Base-by-base conservation (phyloP, 2,888 invertebrate species). In the Zygogramma bicolorata region DNA sequence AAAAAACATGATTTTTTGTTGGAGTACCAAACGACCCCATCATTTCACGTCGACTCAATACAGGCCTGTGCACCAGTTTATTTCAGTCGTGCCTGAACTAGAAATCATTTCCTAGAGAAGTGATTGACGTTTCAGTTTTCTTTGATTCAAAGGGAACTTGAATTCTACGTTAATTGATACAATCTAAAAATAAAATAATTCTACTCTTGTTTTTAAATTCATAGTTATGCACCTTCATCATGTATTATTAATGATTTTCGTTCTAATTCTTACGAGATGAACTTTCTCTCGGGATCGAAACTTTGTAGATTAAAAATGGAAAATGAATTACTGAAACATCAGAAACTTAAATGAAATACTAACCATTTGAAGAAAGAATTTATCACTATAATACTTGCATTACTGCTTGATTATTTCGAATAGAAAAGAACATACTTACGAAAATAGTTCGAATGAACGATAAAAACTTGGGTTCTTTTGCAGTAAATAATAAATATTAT, bases 151-250 rank as follows among this genome's bases (percentile, higher is more conserved):
- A 76, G 74, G 79, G 76, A 82, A 81, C 81, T 80, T 78, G 80
- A 80, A 81, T 81, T 70, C 77, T 79, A 79, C 75, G 80, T 81
- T 82, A 82, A 83, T 83, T 81, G 78, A 79, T 78, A 73, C 72
- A 61, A 67, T 59, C 73, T 75, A 77, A 78, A 81, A 80, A 78
- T 79, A 78, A 77, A 77, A 75, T 72, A 76, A 73, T 76, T 78
- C 67, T 76, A 74, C 71, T 74, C 69, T 70, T 66, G 76, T 75
- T 78, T 74, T 77, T 76, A 61, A 70, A 75, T 70, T 77, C 75
- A 75, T 77, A 78, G 74, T 75, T 74, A 77, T 73, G 58, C 60
- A 68, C 53, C 53, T 53, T n/a, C n/a, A n/a, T 70, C 71, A 74
- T 74, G 77, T 76, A 78, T 80, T 75, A 79, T 79, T 80, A 75